Conservation (phyloP, 2,888 invertebrate species). For the Tenodera sinensis region DNA sequence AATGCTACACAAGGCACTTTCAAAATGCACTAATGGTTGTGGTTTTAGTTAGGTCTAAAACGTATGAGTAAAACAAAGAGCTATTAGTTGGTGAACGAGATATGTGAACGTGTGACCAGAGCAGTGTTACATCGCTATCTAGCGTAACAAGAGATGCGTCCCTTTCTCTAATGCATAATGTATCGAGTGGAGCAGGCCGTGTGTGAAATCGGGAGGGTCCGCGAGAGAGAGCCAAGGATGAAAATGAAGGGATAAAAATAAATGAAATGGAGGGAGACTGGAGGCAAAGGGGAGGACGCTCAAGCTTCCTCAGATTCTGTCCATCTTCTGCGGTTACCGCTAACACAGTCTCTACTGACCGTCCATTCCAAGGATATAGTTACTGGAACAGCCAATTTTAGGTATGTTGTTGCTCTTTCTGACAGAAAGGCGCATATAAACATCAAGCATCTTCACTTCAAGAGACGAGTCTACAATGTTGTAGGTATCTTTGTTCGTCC, state of each 20-base stretch:
- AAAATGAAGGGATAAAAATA: slow-evolving; percentile 1
- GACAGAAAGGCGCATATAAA: too few relatives aligned
- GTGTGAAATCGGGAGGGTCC: slow-evolving; percentile 23
- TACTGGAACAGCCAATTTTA: too few relatives aligned
- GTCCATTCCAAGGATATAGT: too few relatives aligned
- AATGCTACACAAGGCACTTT: too few relatives aligned
- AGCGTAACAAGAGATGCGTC: neutral
- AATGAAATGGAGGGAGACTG: slow-evolving; percentile 2
- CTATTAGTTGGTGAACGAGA: neutral
- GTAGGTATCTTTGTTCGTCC: too few relatives aligned
- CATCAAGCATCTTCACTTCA: too few relatives aligned
- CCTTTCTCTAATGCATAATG: slow-evolving; percentile 23
- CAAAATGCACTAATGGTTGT: too few relatives aligned
- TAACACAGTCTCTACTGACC: neutral
- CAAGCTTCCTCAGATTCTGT: neutral
- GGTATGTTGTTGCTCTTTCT: too few relatives aligned
- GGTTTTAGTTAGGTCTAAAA: too few relatives aligned
- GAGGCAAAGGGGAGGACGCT: neutral
- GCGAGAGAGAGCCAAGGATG: neutral
- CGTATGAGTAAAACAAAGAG: too few relatives aligned
- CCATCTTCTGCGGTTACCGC: neutral
- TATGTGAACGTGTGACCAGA: neutral
- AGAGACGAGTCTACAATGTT: too few relatives aligned
- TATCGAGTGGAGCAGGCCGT: slow-evolving; percentile 22
- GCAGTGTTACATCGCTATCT: neutral